Base-by-base conservation (phyloP, 2,888 invertebrate genomes). In the Amblyteles armatorius region DNA sequence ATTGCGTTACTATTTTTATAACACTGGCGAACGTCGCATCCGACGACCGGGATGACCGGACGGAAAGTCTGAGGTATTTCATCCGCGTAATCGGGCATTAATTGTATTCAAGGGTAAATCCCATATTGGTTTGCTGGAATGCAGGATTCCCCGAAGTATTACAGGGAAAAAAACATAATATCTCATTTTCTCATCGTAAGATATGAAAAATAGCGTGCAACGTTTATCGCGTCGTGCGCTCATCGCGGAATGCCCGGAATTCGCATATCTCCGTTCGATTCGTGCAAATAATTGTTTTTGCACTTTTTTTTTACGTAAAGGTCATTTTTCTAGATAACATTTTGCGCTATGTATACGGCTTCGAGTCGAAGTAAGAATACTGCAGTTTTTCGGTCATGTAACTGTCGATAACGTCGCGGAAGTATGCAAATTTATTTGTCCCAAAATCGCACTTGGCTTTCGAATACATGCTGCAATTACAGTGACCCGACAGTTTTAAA, bases 1-100 rank as follows among this genome's bases (percentile, higher is more conserved):
- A 57, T 57, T 57, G 57, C 11, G 26, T 22, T 57, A 57, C 57
- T 57, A 57, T 57, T 57, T 57, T 57, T 26, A 26, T 5, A 26
- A 22, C 19, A 44, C 13, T 44, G 13, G 57, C 11, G 19, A 19
- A 11, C 26, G 22, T 22, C 22, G 22, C 3, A 26, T 57, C 26
- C 22, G 57, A 26, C 26, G 57, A 57, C 11, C 22, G 26, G 57
- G 57, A 57, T 57, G 11, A 57, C 57, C 57, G 57, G 26, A 13
- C 57, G 57, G 57, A 22, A 19, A 22, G 26, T 57, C 22, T 11
- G 7, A 22, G 57, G 26, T 57, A 57, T 57, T 57, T 22, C 2
- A 57, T 57, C 22, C 57, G 11, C 26, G 22, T 57, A 57, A 26
- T 57, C 3, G 26, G 11, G 11, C 57, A 26, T 19, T 22, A 57